phyloP scores from a whole-genome alignment of 2,888 invertebrate genomes.

The Strigamia crassipes region DNA sequence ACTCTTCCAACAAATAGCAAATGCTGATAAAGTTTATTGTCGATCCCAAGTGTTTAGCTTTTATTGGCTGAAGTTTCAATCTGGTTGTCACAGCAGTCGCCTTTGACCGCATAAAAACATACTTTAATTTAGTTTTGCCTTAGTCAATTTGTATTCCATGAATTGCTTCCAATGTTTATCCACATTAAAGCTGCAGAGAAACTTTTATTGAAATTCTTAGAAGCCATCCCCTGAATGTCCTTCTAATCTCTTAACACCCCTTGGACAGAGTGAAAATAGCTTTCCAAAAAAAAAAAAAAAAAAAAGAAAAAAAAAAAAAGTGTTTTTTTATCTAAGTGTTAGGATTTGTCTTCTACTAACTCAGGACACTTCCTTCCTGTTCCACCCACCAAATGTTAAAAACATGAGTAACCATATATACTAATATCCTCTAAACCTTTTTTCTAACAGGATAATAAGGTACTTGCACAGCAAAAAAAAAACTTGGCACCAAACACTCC shows the following conservation, averaged over 20 bases:
- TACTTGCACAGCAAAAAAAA: too few relatives aligned
- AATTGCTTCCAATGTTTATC: background rate
- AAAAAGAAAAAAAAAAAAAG: background rate
- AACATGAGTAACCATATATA: too few relatives aligned
- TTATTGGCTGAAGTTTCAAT: too few relatives aligned
- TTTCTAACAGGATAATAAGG: too few relatives aligned
- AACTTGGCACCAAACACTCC: too few relatives aligned
- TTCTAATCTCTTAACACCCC: constrained; percentile 14
- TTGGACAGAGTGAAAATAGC: background rate
- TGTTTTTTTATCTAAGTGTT: background rate
- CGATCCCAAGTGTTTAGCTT: too few relatives aligned
- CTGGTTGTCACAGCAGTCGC: too few relatives aligned
- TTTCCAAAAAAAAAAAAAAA: background rate
- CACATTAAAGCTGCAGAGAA: background rate
- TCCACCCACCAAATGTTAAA: too few relatives aligned
- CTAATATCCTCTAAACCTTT: too few relatives aligned
- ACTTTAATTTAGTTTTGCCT: background rate
- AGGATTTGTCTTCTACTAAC: background rate
- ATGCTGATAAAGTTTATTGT: too few relatives aligned
- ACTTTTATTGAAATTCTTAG: background rate
- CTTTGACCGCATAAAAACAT: too few relatives aligned
- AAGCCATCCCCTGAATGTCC: background rate
- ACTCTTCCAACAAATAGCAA: too few relatives aligned
- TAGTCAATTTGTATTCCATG: background rate
- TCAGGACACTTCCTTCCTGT: background rate